These are phyloP conservation scores for Ichneumon xanthorius DNA, from an alignment of 2,888 invertebrate species.

Conservation along the genomic window DNA sequence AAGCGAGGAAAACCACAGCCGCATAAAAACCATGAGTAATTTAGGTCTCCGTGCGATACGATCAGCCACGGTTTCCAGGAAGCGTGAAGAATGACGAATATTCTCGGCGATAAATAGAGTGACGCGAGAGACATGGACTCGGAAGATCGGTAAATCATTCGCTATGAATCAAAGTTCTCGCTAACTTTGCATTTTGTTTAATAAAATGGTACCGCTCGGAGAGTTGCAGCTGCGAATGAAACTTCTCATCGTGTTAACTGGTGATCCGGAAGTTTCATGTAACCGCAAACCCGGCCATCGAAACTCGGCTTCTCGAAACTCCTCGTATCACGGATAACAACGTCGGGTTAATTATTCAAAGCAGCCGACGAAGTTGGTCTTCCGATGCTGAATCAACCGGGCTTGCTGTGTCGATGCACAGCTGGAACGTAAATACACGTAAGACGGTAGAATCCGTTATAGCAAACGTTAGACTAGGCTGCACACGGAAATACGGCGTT, in stretches of 20 bases:
- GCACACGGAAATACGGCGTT: not conserved
- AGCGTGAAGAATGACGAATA: constrained; percentile 27
- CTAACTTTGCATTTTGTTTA: not conserved
- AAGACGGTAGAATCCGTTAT: not conserved
- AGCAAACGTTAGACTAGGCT: not conserved
- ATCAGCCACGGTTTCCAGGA: not conserved
- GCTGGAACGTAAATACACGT: no score
- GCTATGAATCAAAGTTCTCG: not conserved
- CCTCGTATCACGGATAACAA: no score
- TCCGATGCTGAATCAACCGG: no score
- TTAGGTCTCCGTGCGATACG: not conserved
- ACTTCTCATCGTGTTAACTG: not conserved
- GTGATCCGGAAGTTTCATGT: no score
- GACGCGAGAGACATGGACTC: not conserved
- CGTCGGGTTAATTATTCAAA: no score
- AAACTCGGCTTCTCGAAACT: no score
- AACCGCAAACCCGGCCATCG: no score
- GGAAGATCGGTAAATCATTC: not conserved
- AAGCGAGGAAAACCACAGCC: constrained; percentile 39
- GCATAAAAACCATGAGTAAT: constrained; percentile 5
- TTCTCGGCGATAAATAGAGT: constrained; percentile 23
- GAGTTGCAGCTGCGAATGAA: not conserved
- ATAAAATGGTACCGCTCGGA: not conserved
- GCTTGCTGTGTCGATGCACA: no score
- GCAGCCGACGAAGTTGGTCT: no score